Base-by-base conservation (phyloP, 2,888 invertebrate genomes). In the Drosophila robusta region DNA sequence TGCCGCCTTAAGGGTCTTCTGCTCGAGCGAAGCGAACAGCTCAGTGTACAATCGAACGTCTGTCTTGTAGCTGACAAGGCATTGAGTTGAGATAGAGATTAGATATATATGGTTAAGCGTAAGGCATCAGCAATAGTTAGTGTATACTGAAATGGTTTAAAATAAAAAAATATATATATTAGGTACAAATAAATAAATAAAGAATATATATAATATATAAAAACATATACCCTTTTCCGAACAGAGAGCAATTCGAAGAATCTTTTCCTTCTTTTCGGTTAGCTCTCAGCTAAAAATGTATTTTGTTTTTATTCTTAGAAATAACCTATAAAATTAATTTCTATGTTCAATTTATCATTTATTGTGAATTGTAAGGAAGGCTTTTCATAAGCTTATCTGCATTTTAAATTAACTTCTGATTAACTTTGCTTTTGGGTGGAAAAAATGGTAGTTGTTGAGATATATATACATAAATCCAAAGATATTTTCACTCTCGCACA, bases 1-100 rank as follows among this genome's bases (percentile, higher is more conserved):
- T 72, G 78, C 54, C 60, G 78, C 66, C 54, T 72, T 72, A 65
- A 66, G 60, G 52, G 41, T 29, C 58, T 64, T 64, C 77, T 52
- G 64, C 44, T 50, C 42, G 14, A 52, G 51, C 70, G 22, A 60
- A 41, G 41, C 36, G n/a, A 32, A 9, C 52, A 34, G 64, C 71
- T 73, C 18, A 70, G 50, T 24, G 32, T 76, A 52, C 26, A 42
- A 36, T 52, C 16, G 52, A 56, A 18, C 32, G 38, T 5, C 12
- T 32, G 22, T 16, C 9, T 18, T 9, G 9, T 9, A 5, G 14
- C 14, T 22, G 18, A 14, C 34, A 7, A 38, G 44, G 24, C 56
- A 56, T 45, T 29, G 14, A 39, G 39, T 12, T 9, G 26, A 16
- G 22, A 41, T 12, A 26, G 0, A 34, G 16, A n/a, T 18, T 29